Evolutionary conservation across 2,888 invertebrate genomes (phyloP).

Genomic region (Cephus nigrinus): DNA sequence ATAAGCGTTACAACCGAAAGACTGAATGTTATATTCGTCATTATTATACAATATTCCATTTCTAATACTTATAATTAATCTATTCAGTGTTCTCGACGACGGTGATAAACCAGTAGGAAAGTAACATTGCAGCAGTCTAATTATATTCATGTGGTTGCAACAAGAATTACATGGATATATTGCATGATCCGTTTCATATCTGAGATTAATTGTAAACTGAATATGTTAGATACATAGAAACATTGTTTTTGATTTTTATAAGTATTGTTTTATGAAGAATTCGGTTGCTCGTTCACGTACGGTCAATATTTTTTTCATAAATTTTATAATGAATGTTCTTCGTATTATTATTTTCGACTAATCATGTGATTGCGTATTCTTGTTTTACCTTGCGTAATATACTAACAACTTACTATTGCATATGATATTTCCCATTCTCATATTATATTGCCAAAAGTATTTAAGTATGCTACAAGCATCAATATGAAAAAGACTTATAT

Average conservation of each 20-base stretch:
- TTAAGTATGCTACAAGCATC: not conserved
- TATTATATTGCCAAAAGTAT: not conserved
- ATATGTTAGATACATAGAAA: not conserved
- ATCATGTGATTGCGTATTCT: not conserved
- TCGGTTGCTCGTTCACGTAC: not conserved
- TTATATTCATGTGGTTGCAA: not conserved
- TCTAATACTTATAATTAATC: not conserved
- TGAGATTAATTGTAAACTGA: not conserved
- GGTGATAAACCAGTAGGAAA: not conserved
- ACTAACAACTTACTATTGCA: not conserved
- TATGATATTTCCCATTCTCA: not conserved
- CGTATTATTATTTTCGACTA: not conserved
- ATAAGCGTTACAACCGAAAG: not conserved
- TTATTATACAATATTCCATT: not conserved
- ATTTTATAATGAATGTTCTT: not conserved
- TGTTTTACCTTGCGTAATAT: not conserved
- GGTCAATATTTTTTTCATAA: not conserved
- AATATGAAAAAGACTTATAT: not conserved
- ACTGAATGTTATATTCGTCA: not conserved
- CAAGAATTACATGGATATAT: not conserved
- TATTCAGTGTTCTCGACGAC: not conserved
- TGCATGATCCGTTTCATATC: not conserved
- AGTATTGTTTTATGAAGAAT: not conserved
- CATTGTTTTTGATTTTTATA: not conserved
- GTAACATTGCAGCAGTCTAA: not conserved